A percentile compares a stretch with the other conserved stretches of the same genome.
Evolutionary conservation across 1,140 invertebrate species (phyloP).

Genomic region (Drosophila bipectinata): DNA sequence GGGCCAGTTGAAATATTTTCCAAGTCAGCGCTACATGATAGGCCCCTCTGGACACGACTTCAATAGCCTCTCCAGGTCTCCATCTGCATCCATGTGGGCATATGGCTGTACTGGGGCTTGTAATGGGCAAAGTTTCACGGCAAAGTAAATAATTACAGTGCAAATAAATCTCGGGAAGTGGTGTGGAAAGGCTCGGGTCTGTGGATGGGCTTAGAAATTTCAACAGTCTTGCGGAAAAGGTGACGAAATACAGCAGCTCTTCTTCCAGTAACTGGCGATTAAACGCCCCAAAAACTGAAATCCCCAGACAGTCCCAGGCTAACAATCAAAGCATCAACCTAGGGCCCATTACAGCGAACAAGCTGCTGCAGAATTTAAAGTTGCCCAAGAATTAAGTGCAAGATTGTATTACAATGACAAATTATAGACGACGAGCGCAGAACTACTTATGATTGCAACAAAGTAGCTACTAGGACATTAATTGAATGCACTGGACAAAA

Average conservation of each 20-base stretch:
- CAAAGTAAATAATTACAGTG: slow-evolving; percentile 77
- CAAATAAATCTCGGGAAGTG: slow-evolving; percentile 63
- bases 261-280: slow-evolving; percentile 29
- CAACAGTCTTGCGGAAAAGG: slow-evolving; percentile 26
- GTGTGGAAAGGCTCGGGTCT: slow-evolving; percentile 17
- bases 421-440: slow-evolving; percentile 24
- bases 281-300: slow-evolving; percentile 34
- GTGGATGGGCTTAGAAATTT: slow-evolving; percentile 41
- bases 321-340: slow-evolving; percentile 39
- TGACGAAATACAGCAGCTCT: slow-evolving; percentile 44
- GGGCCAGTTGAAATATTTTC: slow-evolving; percentile 58
- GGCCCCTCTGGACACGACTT: slow-evolving; percentile 56
- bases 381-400: slow-evolving; percentile 46
- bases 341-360: slow-evolving; percentile 20
- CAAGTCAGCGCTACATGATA: slow-evolving; percentile 50
- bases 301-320: slow-evolving; percentile 7
- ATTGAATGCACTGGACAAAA: slow-evolving; percentile 9
- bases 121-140: slow-evolving; percentile 68
- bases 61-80: slow-evolving; percentile 4
- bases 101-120: slow-evolving; percentile 32
- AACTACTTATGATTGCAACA: slow-evolving; percentile 51
- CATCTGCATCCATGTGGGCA: slow-evolving; percentile 6
- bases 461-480: slow-evolving; percentile 16
- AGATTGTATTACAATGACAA: slow-evolving; percentile 49
- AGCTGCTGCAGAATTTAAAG: slow-evolving; percentile 8